Percentiles rank a stretch among this genome's conserved stretches.
Conservation (phyloP, 2,797 vertebrate species). For the Rhyacichthys aspro region DNA sequence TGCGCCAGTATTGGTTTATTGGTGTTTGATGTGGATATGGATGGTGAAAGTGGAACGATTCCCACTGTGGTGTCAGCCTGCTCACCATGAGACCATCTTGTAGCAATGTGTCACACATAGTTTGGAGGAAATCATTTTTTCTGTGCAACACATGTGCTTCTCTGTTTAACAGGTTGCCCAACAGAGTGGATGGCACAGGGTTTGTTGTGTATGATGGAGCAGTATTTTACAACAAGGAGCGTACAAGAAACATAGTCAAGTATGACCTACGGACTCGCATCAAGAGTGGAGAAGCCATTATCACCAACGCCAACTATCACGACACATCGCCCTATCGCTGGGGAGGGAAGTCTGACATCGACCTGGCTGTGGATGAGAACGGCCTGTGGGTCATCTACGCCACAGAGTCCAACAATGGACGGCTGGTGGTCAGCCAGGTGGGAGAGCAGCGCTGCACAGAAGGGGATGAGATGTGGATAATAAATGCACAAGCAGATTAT, state of each 20-base stretch:
- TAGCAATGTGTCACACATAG: slow-evolving; percentile 33
- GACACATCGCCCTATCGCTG: slow-evolving; percentile 95
- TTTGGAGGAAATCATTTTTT: slow-evolving; percentile 32
- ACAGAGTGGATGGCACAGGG: slow-evolving; percentile 93
- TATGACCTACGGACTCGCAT: slow-evolving; percentile 93
- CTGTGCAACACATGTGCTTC: slow-evolving; percentile 19
- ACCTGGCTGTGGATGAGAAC: slow-evolving; percentile 93
- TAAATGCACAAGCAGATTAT: slow-evolving; percentile 58
- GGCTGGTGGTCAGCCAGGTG: slow-evolving; percentile 92
- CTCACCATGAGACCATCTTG: slow-evolving; percentile 40
- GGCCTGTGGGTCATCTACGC: slow-evolving; percentile 96
- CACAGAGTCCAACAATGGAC: slow-evolving; percentile 91
- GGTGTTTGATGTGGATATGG: slow-evolving; percentile 57
- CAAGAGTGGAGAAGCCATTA: slow-evolving; percentile 95
- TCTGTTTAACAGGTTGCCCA: slow-evolving; percentile 83
- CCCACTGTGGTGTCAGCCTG: slow-evolving; percentile 41
- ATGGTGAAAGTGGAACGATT: slow-evolving; percentile 28
- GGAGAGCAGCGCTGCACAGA: slow-evolving; percentile 60
- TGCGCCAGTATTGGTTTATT: slow-evolving; percentile 66
- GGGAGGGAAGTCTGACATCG: slow-evolving; percentile 96
- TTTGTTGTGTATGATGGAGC: slow-evolving; percentile 96
- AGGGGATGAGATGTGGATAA: slow-evolving; percentile 54
- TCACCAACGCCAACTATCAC: slow-evolving; percentile 93
- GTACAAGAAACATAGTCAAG: slow-evolving; percentile 94
- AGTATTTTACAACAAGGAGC: slow-evolving; percentile 96